Conservation (phyloP, 2,888 invertebrate species). For the Drosophila koepferae region DNA sequence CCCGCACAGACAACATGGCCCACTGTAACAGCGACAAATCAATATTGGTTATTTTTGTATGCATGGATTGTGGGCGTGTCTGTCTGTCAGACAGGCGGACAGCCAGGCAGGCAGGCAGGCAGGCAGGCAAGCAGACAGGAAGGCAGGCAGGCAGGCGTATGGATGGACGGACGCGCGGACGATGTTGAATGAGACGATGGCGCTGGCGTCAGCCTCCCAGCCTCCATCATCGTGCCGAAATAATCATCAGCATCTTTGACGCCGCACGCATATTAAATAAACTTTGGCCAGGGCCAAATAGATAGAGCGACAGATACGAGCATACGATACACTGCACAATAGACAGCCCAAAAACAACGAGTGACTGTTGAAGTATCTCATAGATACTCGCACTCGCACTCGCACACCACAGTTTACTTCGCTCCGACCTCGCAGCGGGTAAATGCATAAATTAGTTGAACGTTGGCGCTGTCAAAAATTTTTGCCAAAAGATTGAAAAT, state of each 20-base stretch:
- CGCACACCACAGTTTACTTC: conserved; percentile 10
- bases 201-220: background rate
- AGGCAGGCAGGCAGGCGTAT: conserved; percentile 5
- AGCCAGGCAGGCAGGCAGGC: conserved; percentile 18
- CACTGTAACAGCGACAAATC: conserved; percentile 60
- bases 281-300: conserved; percentile 46
- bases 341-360: conserved; percentile 36
- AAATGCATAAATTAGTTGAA: conserved; percentile 55
- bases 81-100: conserved; percentile 23
- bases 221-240: conserved; percentile 50
- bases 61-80: conserved; percentile 72
- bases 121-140: background rate
- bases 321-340: conserved; percentile 49
- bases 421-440: conserved; percentile 32
- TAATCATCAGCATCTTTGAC: conserved; percentile 78
- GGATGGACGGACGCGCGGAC: background rate
- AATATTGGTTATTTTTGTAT: conserved; percentile 80
- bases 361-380: conserved; percentile 47
- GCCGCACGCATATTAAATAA: conserved; percentile 80
- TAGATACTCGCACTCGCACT: conserved; percentile 31
- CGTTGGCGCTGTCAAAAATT: conserved; percentile 32
- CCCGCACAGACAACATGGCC: conserved; percentile 1
- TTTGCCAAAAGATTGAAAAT: conserved; percentile 34
- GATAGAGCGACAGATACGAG: conserved; percentile 39
- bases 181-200: conserved; percentile 5